Evolutionary conservation across 2,888 invertebrate genomes (phyloP).

Genomic region (Lasioglossum calceatum): DNA sequence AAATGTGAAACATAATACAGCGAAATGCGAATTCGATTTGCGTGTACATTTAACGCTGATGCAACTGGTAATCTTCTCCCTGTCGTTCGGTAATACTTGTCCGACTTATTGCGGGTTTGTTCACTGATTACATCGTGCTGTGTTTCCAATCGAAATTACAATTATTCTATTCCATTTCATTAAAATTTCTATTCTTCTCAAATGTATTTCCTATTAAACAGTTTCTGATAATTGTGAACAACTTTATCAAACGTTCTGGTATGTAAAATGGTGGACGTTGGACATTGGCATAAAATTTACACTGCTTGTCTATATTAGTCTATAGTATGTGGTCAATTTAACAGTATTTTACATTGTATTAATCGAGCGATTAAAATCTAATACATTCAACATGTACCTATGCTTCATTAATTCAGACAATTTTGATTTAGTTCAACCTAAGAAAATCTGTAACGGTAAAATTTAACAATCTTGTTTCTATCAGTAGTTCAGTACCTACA

Average conservation of each 20-base stretch:
- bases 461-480: not conserved
- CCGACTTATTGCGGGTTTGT: constrained; percentile 29
- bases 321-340: too few relatives aligned
- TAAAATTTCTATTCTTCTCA: not conserved
- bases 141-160: not conserved
- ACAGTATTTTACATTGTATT: too few relatives aligned
- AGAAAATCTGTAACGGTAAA: not conserved
- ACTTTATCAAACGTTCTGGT: not conserved
- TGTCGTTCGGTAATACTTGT: constrained; percentile 7
- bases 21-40: constrained; percentile 40
- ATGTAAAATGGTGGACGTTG: not conserved
- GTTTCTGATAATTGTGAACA: not conserved
- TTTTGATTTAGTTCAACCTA: too few relatives aligned
- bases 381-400: too few relatives aligned
- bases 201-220: not conserved
- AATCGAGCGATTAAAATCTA: too few relatives aligned
- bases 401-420: too few relatives aligned
- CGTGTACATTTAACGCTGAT: constrained; percentile 43
- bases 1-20: constrained; percentile 19
- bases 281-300: too few relatives aligned
- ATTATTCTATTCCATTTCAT: not conserved
- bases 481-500: not conserved
- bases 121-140: constrained; percentile 1
- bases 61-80: constrained; percentile 28
- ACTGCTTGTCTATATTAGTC: too few relatives aligned